Evolutionary conservation across 1,140 invertebrate genomes (phyloP).

Genomic region (Drepana arcuata): DNA sequence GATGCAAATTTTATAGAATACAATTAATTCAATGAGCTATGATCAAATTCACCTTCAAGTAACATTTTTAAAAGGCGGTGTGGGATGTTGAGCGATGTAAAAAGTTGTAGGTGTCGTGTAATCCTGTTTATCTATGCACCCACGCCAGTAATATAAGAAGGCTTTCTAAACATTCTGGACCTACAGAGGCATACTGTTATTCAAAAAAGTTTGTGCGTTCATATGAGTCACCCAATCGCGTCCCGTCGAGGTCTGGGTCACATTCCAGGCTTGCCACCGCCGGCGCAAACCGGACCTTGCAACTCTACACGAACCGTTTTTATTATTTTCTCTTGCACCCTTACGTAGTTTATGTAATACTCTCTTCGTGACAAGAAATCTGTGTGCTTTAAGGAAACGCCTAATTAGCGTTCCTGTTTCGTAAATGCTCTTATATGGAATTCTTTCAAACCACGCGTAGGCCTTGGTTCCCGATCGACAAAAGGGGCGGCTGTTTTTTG

Average conservation of each 20-base stretch:
- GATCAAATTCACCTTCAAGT: background rate
- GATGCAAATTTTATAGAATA: background rate
- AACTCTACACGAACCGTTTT: constrained; percentile 9
- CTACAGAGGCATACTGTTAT: constrained; percentile 18
- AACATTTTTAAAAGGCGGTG: constrained; percentile 9
- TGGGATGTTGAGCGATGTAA: constrained; percentile 27
- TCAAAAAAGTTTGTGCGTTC: constrained; percentile 36
- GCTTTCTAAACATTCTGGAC: constrained; percentile 49
- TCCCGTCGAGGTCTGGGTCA: constrained; percentile 61
- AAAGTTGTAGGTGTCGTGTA: constrained; percentile 29
- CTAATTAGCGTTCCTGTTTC: background rate
- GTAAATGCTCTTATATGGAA: background rate
- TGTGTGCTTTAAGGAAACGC: background rate
- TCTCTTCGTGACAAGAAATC: background rate
- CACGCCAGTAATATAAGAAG: constrained; percentile 22
- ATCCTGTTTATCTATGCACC: constrained; percentile 43
- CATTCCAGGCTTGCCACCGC: constrained; percentile 50
- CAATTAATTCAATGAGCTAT: background rate
- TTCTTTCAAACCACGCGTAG: constrained; percentile 15
- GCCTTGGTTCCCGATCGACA: constrained; percentile 24
- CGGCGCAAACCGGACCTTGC: constrained; percentile 53
- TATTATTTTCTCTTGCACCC: constrained; percentile 9
- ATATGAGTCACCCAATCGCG: constrained; percentile 50
- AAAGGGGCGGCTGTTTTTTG: constrained; percentile 40
- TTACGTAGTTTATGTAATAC: constrained; percentile 13